A percentile compares a stretch with the other conserved stretches of the same genome.
Evolutionary conservation across 2,797 vertebrate genomes (phyloP).

Genomic region (Sarcophilus harrisii): DNA sequence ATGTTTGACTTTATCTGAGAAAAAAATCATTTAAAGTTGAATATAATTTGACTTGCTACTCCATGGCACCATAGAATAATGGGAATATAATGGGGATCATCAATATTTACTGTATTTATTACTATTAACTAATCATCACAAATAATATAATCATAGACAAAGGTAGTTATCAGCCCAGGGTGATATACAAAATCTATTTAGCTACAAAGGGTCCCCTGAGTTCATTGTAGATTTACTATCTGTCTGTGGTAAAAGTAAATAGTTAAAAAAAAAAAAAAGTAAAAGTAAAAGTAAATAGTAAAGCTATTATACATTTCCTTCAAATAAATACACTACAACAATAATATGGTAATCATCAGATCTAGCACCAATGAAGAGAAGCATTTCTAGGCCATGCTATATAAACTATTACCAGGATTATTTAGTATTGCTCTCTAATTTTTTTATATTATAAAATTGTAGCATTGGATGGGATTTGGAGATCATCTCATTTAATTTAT

Average conservation of each 20-base stretch:
- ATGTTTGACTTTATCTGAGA: conserved; percentile 6
- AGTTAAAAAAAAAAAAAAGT: too few relatives aligned
- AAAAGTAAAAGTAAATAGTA: neutral
- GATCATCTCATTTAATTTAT: neutral
- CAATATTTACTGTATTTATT: neutral
- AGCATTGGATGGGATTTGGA: neutral
- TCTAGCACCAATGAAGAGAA: neutral
- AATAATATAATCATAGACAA: neutral
- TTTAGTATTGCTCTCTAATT: neutral
- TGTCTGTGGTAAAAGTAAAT: neutral
- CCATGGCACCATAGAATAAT: neutral
- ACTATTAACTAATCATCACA: neutral
- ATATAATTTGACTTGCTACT: neutral
- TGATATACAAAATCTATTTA: conserved; percentile 46
- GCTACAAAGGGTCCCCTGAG: conserved; percentile 68
- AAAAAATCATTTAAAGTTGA: conserved; percentile 23
- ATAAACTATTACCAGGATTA: neutral
- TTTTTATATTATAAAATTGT: neutral
- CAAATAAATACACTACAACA: neutral
- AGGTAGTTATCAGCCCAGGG: neutral
- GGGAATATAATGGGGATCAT: neutral
- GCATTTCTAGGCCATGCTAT: neutral
- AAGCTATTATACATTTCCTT: neutral
- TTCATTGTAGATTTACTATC: conserved; percentile 5
- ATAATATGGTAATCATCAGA: neutral